Evolutionary conservation across 2,888 invertebrate genomes (phyloP).

Genomic region (Galerucella calmariensis): DNA sequence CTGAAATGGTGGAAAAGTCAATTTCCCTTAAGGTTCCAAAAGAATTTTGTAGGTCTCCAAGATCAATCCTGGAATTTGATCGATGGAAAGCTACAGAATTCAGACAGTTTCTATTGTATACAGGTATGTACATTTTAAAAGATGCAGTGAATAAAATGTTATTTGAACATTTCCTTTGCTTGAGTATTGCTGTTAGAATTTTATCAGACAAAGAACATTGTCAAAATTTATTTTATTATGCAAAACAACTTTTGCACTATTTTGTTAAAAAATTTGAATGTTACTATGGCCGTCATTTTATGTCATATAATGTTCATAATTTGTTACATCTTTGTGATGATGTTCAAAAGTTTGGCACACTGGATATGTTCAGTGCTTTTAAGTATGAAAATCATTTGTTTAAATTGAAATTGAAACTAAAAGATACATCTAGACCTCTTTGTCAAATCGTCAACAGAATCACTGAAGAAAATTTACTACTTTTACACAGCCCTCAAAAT

Average conservation of each 20-base stretch:
- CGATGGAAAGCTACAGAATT: constrained; percentile 45
- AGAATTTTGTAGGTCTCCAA: constrained; percentile 41
- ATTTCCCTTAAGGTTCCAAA: constrained; percentile 28
- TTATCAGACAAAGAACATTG: constrained; percentile 2
- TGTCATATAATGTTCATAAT: constrained; percentile 34
- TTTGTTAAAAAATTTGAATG: constrained; percentile 19
- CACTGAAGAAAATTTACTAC: constrained; percentile 6
- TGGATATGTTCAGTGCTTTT: constrained; percentile 29
- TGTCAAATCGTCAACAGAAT: constrained; percentile 24
- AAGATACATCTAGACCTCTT: constrained; percentile 25
- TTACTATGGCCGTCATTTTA: constrained; percentile 19
- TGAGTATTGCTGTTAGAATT: neutral
- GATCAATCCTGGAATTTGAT: constrained; percentile 34
- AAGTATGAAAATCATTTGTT: constrained; percentile 25
- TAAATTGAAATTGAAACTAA: constrained; percentile 18
- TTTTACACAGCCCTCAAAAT: constrained; percentile 8
- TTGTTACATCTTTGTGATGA: constrained; percentile 29
- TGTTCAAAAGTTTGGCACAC: constrained; percentile 21
- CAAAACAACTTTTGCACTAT: neutral
- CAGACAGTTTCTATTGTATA: constrained; percentile 36
- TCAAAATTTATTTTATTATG: constrained; percentile 1
- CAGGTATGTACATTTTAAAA: constrained; percentile 33
- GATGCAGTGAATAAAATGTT: constrained; percentile 6
- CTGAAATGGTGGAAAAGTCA: constrained; percentile 15
- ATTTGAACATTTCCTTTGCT: constrained; percentile 10